These are phyloP conservation scores for Craterocephalus amniculus DNA, from an alignment of 2,797 vertebrate genomes.

Conservation along the genomic window DNA sequence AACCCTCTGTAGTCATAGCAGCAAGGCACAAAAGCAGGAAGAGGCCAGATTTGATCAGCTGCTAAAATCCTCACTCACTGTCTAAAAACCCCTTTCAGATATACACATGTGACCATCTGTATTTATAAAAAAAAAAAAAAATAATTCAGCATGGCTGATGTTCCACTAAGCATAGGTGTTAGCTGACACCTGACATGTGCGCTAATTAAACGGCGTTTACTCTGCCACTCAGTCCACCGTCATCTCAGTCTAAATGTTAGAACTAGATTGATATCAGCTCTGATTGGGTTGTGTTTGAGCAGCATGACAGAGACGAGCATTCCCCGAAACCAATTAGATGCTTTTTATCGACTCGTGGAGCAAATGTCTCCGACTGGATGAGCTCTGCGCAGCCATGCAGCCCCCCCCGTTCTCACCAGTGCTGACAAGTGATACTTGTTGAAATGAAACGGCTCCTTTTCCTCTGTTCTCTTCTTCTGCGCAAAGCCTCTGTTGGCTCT, in stretches of 20 bases:
- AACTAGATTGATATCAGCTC: slow-evolving; percentile 64
- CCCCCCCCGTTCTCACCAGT: slow-evolving; percentile 2
- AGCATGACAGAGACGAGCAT: slow-evolving; percentile 41
- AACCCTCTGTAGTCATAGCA: not conserved
- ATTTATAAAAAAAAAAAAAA: too few relatives aligned
- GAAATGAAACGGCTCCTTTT: slow-evolving; percentile 26
- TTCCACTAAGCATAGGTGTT: too few relatives aligned
- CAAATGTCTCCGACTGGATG: slow-evolving; percentile 43
- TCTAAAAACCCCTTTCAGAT: not conserved
- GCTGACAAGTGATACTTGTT: slow-evolving; percentile 22
- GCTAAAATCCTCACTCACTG: not conserved
- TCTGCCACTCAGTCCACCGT: slow-evolving; percentile 41
- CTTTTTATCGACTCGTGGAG: slow-evolving; percentile 62
- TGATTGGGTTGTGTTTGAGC: slow-evolving; percentile 67
- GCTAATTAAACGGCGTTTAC: slow-evolving; percentile 61
- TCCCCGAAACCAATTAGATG: slow-evolving; percentile 67
- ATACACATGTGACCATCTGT: slow-evolving; percentile 27
- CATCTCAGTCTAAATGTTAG: slow-evolving; percentile 46
- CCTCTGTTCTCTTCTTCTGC: not conserved
- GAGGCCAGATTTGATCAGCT: not conserved
- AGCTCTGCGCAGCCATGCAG: slow-evolving; percentile 10
- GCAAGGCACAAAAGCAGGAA: not conserved
- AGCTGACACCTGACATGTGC: slow-evolving; percentile 40
- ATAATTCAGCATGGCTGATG: not conserved
- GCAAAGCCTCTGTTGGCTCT: slow-evolving; percentile 8